These are phyloP conservation scores for Phrynocephalus vlangalii DNA, from an alignment of 2,797 vertebrate species.

Conservation along the genomic window DNA sequence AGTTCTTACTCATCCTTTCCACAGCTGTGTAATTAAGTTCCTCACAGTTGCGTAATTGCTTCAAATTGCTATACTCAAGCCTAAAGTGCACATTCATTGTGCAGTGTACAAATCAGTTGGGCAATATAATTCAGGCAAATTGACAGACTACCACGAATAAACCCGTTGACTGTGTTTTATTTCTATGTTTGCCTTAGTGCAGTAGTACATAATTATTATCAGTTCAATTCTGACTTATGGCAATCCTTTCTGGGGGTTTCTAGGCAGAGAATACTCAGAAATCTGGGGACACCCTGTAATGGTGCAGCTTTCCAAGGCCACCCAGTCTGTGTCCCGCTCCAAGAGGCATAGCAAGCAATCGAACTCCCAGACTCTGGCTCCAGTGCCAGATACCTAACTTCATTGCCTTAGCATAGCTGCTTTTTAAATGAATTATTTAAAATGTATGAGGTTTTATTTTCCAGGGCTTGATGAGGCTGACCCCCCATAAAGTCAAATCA, in stretches of 20 bases:
- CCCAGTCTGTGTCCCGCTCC: too few species aligned
- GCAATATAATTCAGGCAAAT: background rate
- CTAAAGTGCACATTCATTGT: background rate
- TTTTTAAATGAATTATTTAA: background rate
- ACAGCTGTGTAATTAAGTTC: too few species aligned
- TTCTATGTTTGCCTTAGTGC: background rate
- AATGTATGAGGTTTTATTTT: background rate
- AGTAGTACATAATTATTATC: too few species aligned
- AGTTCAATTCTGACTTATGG: too few species aligned
- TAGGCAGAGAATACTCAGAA: too few species aligned
- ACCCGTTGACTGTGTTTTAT: background rate
- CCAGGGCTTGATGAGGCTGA: background rate
- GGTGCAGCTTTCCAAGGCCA: too few species aligned
- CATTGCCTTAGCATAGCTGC: background rate
- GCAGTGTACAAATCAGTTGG: background rate
- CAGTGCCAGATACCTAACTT: too few species aligned
- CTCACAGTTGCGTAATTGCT: background rate
- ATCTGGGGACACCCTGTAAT: too few species aligned
- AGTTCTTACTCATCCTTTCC: too few species aligned
- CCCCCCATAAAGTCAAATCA: background rate
- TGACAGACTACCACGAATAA: background rate
- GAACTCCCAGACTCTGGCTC: too few species aligned
- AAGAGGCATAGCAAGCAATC: too few species aligned
- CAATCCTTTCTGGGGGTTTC: too few species aligned
- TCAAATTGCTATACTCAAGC: background rate